phyloP scores from a whole-genome alignment of 2,888 invertebrate species.

The Ophioninae sp. region DNA sequence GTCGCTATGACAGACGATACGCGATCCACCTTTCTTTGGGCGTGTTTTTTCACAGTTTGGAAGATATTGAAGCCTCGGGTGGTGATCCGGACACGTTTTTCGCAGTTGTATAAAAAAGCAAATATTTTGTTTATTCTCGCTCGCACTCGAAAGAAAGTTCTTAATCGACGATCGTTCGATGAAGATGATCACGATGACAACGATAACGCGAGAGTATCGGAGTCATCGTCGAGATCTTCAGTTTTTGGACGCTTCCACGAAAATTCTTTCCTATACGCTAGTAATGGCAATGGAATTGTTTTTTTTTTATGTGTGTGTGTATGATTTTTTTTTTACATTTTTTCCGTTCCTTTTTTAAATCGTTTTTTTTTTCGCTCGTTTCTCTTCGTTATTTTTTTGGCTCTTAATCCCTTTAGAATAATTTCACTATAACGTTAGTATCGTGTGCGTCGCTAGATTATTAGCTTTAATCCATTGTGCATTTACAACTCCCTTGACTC shows the following conservation, averaged over 20 bases:
- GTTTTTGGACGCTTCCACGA: background rate
- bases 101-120: background rate
- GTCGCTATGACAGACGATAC: no score
- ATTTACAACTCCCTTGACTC: conserved; percentile 65
- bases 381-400: conserved; percentile 40
- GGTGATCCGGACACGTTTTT: background rate
- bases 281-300: conserved; percentile 27
- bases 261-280: conserved; percentile 28
- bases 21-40: no score
- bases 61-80: background rate
- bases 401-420: conserved; percentile 64
- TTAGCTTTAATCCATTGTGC: conserved; percentile 74
- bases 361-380: background rate
- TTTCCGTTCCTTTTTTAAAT: conserved; percentile 5
- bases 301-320: conserved; percentile 34
- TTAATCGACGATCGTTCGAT: conserved; percentile 11
- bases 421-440: conserved; percentile 75
- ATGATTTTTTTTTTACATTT: background rate
- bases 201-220: conserved; percentile 35
- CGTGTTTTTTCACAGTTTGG: no score
- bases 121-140: conserved; percentile 1
- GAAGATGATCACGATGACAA: conserved; percentile 16
- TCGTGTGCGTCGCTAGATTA: conserved; percentile 73
- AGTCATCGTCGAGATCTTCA: conserved; percentile 27
- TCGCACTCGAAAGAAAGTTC: background rate